Evolutionary conservation across 2,888 invertebrate genomes (phyloP).

Genomic region (Drosophila nr. perissopoda): DNA sequence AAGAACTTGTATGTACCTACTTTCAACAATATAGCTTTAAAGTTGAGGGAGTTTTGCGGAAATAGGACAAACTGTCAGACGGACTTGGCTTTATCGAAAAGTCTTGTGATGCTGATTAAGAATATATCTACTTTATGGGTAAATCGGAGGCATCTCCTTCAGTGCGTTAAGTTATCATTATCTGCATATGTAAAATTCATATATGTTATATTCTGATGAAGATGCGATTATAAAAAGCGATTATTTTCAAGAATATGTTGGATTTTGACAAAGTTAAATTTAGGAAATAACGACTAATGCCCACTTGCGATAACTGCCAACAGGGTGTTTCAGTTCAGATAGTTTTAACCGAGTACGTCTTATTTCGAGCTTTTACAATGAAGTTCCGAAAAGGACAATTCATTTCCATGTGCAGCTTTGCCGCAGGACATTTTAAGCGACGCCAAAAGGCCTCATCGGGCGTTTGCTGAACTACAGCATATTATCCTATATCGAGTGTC

Average conservation of each 20-base stretch:
- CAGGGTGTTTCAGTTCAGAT: not conserved
- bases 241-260: not conserved
- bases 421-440: not conserved
- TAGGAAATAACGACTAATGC: not conserved
- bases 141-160: not conserved
- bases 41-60: too few species aligned
- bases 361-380: not conserved
- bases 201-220: not conserved
- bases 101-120: accelerated
- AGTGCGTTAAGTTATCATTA: not conserved
- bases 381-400: not conserved
- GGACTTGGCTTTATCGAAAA: not conserved
- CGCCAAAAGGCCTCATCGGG: not conserved
- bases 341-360: not conserved
- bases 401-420: not conserved
- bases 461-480: not conserved
- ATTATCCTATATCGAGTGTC: constrained; percentile 17
- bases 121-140: not conserved
- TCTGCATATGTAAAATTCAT: not conserved
- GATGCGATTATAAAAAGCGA: not conserved
- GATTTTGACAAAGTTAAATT: not conserved
- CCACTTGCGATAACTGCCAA: not conserved
- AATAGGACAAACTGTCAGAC: not conserved
- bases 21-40: not conserved
- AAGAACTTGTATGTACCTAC: not conserved